A percentile compares a stretch with the other conserved stretches of the same genome.
Conservation (phyloP, 2,797 vertebrate species). For the Apogon talboti region DNA sequence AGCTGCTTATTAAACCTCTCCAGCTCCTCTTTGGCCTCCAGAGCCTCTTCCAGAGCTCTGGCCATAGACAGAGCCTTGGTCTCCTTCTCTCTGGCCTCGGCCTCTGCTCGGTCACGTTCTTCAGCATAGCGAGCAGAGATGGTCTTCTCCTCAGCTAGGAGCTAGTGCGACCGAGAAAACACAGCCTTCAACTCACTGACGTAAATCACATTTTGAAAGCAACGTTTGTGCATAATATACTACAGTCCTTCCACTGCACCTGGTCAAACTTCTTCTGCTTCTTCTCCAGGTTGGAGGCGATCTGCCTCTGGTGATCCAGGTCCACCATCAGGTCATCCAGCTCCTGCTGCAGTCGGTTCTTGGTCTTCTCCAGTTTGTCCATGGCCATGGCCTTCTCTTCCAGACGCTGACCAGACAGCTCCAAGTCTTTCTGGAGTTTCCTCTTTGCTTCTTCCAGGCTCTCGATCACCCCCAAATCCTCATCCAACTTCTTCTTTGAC, state of each 20-base stretch:
- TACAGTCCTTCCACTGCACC: slow-evolving; percentile 71
- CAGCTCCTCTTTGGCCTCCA: slow-evolving; percentile 95
- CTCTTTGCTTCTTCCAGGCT: slow-evolving; percentile 93
- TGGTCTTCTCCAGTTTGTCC: slow-evolving; percentile 96
- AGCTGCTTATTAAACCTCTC: slow-evolving; percentile 95
- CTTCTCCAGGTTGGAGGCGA: slow-evolving; percentile 94
- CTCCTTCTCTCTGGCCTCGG: slow-evolving; percentile 96
- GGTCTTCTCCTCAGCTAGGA: slow-evolving; percentile 97
- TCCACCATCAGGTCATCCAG: slow-evolving; percentile 93
- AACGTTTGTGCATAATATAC: not conserved
- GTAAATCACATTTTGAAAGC: not conserved
- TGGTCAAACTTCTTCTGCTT: slow-evolving; percentile 99
- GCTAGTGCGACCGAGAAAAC: slow-evolving; percentile 70
- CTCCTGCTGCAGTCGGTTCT: slow-evolving; percentile 94
- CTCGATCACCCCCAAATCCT: slow-evolving; percentile 92
- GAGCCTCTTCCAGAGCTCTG: slow-evolving; percentile 93
- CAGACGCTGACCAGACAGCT: slow-evolving; percentile 88
- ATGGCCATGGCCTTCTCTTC: slow-evolving; percentile 92
- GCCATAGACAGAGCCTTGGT: slow-evolving; percentile 94
- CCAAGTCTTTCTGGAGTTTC: slow-evolving; percentile 93
- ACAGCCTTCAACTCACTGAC: not conserved
- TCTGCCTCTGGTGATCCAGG: slow-evolving; percentile 94
- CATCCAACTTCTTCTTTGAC: slow-evolving; percentile 95
- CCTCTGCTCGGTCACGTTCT: slow-evolving; percentile 95
- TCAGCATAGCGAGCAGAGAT: slow-evolving; percentile 94